Evolutionary conservation across 1,140 invertebrate species (phyloP).

Genomic region (Antheraea mylitta): DNA sequence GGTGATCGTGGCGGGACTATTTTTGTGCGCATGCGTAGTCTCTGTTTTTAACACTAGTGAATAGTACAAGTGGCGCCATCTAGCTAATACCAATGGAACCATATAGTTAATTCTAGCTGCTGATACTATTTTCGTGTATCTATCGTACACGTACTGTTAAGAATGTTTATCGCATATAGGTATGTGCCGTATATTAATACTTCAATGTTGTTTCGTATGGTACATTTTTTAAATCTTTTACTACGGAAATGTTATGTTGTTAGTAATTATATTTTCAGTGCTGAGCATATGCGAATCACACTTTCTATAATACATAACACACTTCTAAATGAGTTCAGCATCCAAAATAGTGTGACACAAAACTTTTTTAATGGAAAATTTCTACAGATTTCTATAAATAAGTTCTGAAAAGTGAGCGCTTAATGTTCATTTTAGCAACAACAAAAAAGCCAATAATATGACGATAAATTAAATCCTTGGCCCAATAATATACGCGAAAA

Average conservation of each 20-base stretch:
- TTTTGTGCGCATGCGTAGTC: slow-evolving; percentile 61
- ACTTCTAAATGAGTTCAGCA: not conserved
- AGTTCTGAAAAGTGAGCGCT: not conserved
- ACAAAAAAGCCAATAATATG: slow-evolving; percentile 14
- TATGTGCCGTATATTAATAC: not conserved
- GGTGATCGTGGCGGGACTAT: slow-evolving; percentile 66
- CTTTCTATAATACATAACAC: not conserved
- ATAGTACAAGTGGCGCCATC: slow-evolving; percentile 58
- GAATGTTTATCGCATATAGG: slow-evolving; percentile 8
- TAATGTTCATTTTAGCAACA: not conserved
- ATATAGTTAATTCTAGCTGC: slow-evolving; percentile 57
- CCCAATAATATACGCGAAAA: slow-evolving; percentile 69
- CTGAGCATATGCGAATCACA: not conserved
- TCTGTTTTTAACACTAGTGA: slow-evolving; percentile 34
- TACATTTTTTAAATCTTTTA: not conserved
- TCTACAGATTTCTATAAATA: too few species aligned
- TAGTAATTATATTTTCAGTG: not conserved
- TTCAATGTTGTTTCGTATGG: not conserved
- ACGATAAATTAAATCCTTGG: slow-evolving; percentile 56
- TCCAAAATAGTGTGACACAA: not conserved
- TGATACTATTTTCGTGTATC: slow-evolving; percentile 60
- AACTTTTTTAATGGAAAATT: too few species aligned
- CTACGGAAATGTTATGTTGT: not conserved
- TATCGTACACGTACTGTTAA: slow-evolving; percentile 7
- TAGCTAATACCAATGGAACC: slow-evolving; percentile 49